A percentile compares a stretch with the other conserved stretches of the same genome.
Evolutionary conservation across 2,888 invertebrate genomes (phyloP).

Genomic region (Thymelicus sylvestris): DNA sequence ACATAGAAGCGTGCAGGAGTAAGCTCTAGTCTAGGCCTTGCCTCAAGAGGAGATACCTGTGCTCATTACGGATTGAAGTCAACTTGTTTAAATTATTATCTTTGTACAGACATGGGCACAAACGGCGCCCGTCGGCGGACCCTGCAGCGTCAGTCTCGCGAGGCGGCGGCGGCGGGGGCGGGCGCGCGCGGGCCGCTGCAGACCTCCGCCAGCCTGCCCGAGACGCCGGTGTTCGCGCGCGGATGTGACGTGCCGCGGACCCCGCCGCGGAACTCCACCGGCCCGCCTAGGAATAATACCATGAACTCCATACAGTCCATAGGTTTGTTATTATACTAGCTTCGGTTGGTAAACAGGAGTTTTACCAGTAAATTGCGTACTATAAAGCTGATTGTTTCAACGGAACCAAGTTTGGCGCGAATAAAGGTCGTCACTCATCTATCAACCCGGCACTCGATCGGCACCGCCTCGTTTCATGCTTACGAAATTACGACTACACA

Average conservation of each 20-base stretch:
- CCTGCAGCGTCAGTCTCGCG: conserved; percentile 78
- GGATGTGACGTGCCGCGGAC: conserved; percentile 94
- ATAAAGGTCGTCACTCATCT: no score
- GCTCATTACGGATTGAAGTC: no score
- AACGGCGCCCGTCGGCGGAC: conserved; percentile 80
- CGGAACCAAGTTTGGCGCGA: no score
- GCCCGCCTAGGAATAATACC: conserved; percentile 87
- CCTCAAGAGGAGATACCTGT: no score
- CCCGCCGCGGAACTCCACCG: conserved; percentile 89
- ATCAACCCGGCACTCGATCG: no score
- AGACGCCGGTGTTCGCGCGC: conserved; percentile 94
- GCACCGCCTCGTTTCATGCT: no score
- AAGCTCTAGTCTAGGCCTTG: no score
- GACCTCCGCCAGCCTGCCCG: conserved; percentile 94
- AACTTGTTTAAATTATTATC: neutral
- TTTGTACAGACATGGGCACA: conserved; percentile 67
- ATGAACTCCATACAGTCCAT: conserved; percentile 85
- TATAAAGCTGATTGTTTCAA: no score
- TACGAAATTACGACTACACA: no score
- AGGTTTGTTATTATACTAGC: conserved; percentile 55
- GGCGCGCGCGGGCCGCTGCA: conserved; percentile 87
- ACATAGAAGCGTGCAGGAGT: no score
- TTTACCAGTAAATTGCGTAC: no score
- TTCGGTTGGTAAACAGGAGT: no score
- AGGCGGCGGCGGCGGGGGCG: conserved; percentile 52